Evolutionary conservation across 1,140 invertebrate species (phyloP).

Genomic region (Penaeus chinensis): DNA sequence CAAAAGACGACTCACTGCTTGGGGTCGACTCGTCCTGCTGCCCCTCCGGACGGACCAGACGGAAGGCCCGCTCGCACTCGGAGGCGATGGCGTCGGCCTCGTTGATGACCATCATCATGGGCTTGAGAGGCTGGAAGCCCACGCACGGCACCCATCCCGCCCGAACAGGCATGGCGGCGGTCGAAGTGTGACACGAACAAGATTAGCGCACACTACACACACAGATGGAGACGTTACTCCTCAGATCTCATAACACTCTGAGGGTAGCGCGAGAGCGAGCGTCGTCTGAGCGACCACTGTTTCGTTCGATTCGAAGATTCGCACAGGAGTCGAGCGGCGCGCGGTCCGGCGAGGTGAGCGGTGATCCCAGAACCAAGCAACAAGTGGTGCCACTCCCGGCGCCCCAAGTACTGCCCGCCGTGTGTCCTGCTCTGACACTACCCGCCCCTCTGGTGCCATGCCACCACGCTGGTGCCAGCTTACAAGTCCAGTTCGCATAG

Average conservation of each 20-base stretch:
- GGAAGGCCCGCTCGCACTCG: constrained; percentile 57
- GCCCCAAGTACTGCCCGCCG: constrained; percentile 35
- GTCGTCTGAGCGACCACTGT: neutral
- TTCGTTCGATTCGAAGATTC: neutral
- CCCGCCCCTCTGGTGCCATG: too few species aligned
- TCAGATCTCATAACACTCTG: too few species aligned
- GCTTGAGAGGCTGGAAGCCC: constrained; percentile 65
- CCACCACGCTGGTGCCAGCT: too few species aligned
- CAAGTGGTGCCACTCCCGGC: constrained; percentile 29
- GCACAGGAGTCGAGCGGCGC: neutral
- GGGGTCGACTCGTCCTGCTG: neutral
- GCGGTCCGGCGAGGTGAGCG: neutral
- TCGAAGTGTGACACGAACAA: neutral
- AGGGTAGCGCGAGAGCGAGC: neutral
- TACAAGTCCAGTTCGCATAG: too few species aligned
- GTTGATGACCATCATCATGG: constrained; percentile 54
- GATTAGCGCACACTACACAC: too few species aligned
- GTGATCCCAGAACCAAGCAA: constrained; percentile 20
- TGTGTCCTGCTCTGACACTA: too few species aligned
- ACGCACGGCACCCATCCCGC: constrained; percentile 67
- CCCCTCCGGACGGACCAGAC: neutral
- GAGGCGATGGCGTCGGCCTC: constrained; percentile 54
- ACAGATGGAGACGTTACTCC: too few species aligned
- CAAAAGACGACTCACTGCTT: neutral
- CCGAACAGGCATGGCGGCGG: constrained; percentile 64